A percentile compares a stretch with the other conserved stretches of the same genome.
Evolutionary conservation across 2,113 vertebrate species (phyloP).

Genomic region (Boulengeromyrus knoepffleri): DNA sequence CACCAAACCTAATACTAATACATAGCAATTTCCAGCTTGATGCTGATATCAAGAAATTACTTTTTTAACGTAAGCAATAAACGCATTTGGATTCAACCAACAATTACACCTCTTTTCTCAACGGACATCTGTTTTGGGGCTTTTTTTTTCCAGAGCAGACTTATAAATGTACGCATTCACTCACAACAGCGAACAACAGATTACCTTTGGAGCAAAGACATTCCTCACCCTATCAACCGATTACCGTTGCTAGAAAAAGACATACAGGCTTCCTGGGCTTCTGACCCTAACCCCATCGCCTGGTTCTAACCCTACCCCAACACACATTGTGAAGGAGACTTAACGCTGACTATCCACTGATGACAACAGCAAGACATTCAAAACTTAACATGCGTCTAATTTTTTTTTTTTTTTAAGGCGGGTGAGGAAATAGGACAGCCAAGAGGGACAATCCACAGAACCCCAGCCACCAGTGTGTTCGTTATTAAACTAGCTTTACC

Average conservation of each 20-base stretch:
- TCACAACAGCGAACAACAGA: slow-evolving; percentile 47
- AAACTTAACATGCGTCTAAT: neutral
- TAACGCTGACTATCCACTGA: neutral
- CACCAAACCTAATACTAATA: slow-evolving; percentile 94
- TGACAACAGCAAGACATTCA: neutral
- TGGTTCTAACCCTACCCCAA: neutral
- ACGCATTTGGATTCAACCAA: slow-evolving; percentile 58
- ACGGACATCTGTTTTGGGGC: slow-evolving; percentile 50
- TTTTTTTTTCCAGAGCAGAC: slow-evolving; percentile 41
- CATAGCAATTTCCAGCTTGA: slow-evolving; percentile 95
- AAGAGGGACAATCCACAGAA: neutral
- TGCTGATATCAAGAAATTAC: slow-evolving; percentile 88
- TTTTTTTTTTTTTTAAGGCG: neutral
- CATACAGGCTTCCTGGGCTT: neutral
- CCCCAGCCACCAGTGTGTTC: neutral
- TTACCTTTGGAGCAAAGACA: slow-evolving; percentile 35
- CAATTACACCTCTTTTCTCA: slow-evolving; percentile 49
- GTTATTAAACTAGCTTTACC: slow-evolving; percentile 16
- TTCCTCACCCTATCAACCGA: neutral
- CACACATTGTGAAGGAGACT: neutral
- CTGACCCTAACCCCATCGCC: neutral
- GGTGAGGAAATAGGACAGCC: neutral
- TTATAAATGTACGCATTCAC: slow-evolving; percentile 59
- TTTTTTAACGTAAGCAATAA: slow-evolving; percentile 74
- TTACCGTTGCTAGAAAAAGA: neutral